Base-by-base conservation (phyloP, 2,113 vertebrate species). In the Erythrocercus mccallii region DNA sequence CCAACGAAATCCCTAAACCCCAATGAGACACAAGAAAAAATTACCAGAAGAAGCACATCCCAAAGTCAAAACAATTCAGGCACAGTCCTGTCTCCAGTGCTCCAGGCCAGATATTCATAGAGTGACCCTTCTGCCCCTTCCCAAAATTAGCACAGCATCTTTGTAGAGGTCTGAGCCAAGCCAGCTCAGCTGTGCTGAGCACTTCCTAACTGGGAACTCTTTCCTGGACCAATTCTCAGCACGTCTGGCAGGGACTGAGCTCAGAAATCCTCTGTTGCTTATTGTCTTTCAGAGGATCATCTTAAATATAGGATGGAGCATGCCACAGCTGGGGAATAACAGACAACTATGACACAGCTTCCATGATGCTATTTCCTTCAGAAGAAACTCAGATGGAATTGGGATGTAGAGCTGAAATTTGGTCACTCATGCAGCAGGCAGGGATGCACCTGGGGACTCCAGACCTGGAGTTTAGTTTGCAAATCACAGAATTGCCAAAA, bases 111-210 rank as follows among this genome's bases (percentile, higher is more conserved):
- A 88, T 80, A 92, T 94, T 74, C 74, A 91, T 11, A 76, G 42
- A 40, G n/a, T 88, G 90, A 93, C 82, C 90, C 72, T 83, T 88
- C 51, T 93, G 90, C 90, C 85, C 85, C 92, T 33, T 81, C 90
- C 88, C 92, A 93, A 94, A 97, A 94, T 96, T 85, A 95, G 91
- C 95, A 81, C 62, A 80, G 71, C 17, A 87, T 93, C 72, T 53
- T 66, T 40, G 68, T 27, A 78, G 60, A 58, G 80, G 44, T 9
- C 58, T 18, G 37, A 83, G 95, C 88, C 93, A 96, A 93, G 82
- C 27, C 28, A 82, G 88, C 92, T 96, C 94, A 92, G 92, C 93
- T 96, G 94, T 33, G 69, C 86, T 74, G 71, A 94, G 60, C 57
- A 21, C 71, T 88, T 96, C 85, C 88, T 83, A 94, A 92, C 85